phyloP scores from a whole-genome alignment of 2,797 vertebrate species.

The Acestrorhynchus altus region DNA sequence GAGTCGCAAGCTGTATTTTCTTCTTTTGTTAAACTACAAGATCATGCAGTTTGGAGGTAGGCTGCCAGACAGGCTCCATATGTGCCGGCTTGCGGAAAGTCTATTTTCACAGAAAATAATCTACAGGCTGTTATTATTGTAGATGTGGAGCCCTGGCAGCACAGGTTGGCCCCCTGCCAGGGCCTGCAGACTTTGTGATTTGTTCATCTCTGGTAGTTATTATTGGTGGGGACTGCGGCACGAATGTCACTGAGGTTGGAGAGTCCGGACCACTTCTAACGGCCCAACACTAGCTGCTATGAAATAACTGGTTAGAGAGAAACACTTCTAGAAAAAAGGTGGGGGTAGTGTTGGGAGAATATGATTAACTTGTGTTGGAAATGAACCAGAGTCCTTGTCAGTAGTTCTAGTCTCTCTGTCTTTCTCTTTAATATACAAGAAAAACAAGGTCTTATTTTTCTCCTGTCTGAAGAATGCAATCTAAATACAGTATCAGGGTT shows the following conservation, averaged over 20 bases:
- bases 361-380: constrained; percentile 44
- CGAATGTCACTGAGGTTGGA: constrained; percentile 46
- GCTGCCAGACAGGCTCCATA: constrained; percentile 47
- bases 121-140: constrained; percentile 64
- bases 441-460: background rate
- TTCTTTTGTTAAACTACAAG: constrained; percentile 13
- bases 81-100: constrained; percentile 47
- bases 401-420: constrained; percentile 52
- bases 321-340: constrained; percentile 66
- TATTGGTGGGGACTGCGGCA: constrained; percentile 55
- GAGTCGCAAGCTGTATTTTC: constrained; percentile 10
- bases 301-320: constrained; percentile 49
- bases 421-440: constrained; percentile 20
- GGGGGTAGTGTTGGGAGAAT: too few species aligned
- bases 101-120: constrained; percentile 58
- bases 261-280: constrained; percentile 54
- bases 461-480: constrained; percentile 9
- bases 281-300: constrained; percentile 44
- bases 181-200: constrained; percentile 54
- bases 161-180: constrained; percentile 59
- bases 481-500: background rate
- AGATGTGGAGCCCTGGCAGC: constrained; percentile 63
- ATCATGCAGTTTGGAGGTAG: constrained; percentile 55
- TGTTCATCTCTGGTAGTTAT: constrained; percentile 60
- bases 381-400: background rate